Conservation (phyloP, 2,888 invertebrate genomes). For the Calameuta pallipes region DNA sequence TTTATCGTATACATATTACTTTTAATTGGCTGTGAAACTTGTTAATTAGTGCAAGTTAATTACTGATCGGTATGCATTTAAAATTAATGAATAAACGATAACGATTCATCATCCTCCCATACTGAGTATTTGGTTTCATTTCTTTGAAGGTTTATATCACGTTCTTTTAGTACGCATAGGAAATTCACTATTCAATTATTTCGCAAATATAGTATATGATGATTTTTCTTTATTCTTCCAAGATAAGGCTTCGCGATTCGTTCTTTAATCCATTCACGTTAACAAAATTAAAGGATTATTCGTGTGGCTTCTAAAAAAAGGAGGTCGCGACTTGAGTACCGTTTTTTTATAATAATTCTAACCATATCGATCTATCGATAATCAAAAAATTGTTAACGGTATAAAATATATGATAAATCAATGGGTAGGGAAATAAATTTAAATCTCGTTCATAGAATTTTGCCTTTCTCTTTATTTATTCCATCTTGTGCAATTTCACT, state of each 20-base stretch:
- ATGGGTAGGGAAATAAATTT: not conserved
- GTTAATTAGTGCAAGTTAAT: not conserved
- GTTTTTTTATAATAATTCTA: not conserved
- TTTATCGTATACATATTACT: not conserved
- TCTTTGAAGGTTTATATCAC: not conserved
- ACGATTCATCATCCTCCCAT: not conserved
- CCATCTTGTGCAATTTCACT: not conserved
- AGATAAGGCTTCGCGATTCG: constrained; percentile 27
- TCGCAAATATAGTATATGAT: not conserved
- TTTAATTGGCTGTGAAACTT: not conserved
- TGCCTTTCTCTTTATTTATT: not conserved
- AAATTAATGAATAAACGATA: not conserved
- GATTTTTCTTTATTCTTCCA: not conserved
- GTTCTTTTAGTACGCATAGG: not conserved
- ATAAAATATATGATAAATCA: not conserved
- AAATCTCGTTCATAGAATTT: not conserved
- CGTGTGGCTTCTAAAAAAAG: not conserved
- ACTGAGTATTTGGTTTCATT: not conserved
- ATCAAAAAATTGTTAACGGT: not conserved
- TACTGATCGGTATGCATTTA: not conserved
- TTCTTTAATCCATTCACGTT: constrained; percentile 29
- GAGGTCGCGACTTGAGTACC: not conserved
- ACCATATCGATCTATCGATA: not conserved
- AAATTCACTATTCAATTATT: not conserved
- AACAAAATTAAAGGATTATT: constrained; percentile 29